A percentile compares a stretch with the other conserved stretches of the same genome.
These are phyloP conservation scores for Aldrovandia affinis DNA, from an alignment of 2,797 vertebrate genomes.

Conservation along the genomic window DNA sequence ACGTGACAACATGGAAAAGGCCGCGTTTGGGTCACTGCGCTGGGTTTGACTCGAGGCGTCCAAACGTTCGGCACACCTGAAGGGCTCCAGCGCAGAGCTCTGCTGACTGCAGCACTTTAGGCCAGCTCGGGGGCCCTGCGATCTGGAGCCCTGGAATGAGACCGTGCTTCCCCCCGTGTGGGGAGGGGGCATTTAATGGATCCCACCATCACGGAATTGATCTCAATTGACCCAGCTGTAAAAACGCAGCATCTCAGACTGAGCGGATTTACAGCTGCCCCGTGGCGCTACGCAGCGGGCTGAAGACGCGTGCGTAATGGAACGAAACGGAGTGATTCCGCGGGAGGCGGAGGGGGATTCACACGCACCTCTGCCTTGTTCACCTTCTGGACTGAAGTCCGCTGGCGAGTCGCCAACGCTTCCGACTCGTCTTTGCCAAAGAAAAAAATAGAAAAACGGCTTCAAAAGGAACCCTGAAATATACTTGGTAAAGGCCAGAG, in stretches of 20 bases:
- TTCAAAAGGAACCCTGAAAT: background rate
- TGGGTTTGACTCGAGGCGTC: background rate
- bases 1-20: background rate
- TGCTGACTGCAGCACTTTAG: background rate
- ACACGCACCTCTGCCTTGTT: too few species aligned
- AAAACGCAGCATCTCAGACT: too few species aligned
- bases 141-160: too few species aligned
- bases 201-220: background rate
- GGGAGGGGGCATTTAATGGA: background rate
- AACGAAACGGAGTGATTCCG: background rate
- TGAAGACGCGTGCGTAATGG: background rate
- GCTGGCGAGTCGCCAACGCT: background rate
- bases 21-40: background rate
- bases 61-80: background rate
- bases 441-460: too few species aligned
- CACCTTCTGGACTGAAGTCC: background rate
- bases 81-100: background rate
- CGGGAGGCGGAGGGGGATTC: background rate
- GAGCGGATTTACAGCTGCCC: too few species aligned
- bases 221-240: background rate
- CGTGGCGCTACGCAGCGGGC: background rate
- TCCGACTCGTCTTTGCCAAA: too few species aligned
- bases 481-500: background rate
- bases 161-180: too few species aligned
- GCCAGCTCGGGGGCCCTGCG: too few species aligned